Percentiles rank a stretch among this genome's conserved stretches.
Evolutionary conservation across 2,888 invertebrate species (phyloP).

Genomic region (Merodon equestris): DNA sequence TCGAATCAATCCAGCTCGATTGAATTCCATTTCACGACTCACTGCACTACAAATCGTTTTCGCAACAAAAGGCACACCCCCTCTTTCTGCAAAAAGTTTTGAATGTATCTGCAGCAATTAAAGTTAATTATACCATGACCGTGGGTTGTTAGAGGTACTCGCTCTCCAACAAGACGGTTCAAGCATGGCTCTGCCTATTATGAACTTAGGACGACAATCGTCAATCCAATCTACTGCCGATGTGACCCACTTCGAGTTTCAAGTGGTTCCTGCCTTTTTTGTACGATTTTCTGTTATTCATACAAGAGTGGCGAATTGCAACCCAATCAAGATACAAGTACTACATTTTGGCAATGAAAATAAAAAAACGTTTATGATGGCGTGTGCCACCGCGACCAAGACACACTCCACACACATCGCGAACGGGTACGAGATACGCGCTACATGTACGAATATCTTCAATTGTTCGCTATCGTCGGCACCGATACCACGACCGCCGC

Average conservation of each 20-base stretch:
- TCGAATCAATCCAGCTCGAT: slow-evolving; percentile 43
- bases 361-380: slow-evolving; percentile 33
- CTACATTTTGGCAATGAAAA: slow-evolving; percentile 20
- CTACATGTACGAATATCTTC: neutral
- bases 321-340: slow-evolving; percentile 6
- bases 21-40: slow-evolving; percentile 46
- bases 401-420: too few species aligned
- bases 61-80: slow-evolving; percentile 13
- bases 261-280: too few species aligned
- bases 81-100: slow-evolving; percentile 12
- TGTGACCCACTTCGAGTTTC: slow-evolving; percentile 39
- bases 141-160: too few species aligned
- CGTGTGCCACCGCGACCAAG: slow-evolving; percentile 28
- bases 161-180: too few species aligned
- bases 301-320: neutral
- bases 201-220: neutral
- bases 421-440: neutral
- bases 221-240: slow-evolving; percentile 10
- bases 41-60: slow-evolving; percentile 38
- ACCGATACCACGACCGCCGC: slow-evolving; percentile 5
- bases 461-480: slow-evolving; percentile 7
- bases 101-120: slow-evolving; percentile 54
- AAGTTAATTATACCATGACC: slow-evolving; percentile 46
- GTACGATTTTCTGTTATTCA: slow-evolving; percentile 23
- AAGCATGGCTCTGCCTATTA: too few species aligned